phyloP scores from a whole-genome alignment of 2,888 invertebrate genomes.

The Lamproptera curius region DNA sequence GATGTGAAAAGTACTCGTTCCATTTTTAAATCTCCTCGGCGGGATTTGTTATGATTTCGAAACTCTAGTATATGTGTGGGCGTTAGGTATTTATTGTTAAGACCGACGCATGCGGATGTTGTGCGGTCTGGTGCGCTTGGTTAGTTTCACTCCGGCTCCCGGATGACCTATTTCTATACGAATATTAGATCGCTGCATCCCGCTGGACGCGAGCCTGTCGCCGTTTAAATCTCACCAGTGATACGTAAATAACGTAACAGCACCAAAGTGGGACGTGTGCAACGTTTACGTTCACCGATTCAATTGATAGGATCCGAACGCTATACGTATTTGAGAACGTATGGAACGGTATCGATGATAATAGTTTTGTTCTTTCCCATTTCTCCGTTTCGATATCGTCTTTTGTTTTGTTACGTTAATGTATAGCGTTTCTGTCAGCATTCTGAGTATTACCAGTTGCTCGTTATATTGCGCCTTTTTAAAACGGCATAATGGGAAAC shows the following conservation, averaged over 20 bases:
- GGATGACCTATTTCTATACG: slow-evolving; percentile 49
- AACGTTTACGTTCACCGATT: slow-evolving; percentile 14
- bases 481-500: no score
- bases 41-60: slow-evolving; percentile 24
- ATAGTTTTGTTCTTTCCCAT: no score
- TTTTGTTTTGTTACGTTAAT: slow-evolving; percentile 9
- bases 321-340: slow-evolving; percentile 10
- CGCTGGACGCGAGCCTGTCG: slow-evolving; percentile 17
- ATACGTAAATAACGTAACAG: slow-evolving; percentile 36
- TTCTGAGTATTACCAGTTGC: slow-evolving; percentile 32
- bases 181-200: slow-evolving; percentile 40
- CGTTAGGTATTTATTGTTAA: slow-evolving; percentile 29
- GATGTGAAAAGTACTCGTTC: neutral
- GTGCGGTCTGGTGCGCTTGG: slow-evolving; percentile 29
- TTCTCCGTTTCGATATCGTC: slow-evolving; percentile 31
- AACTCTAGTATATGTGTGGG: slow-evolving; percentile 21
- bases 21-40: slow-evolving; percentile 3
- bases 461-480: slow-evolving; percentile 31
- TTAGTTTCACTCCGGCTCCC: slow-evolving; percentile 36
- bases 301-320: slow-evolving; percentile 11
- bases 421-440: slow-evolving; percentile 36
- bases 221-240: slow-evolving; percentile 19
- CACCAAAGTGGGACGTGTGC: slow-evolving; percentile 36
- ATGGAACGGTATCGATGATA: neutral
- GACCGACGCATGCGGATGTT: slow-evolving; percentile 36